These are phyloP conservation scores for Echinometra lucunter DNA, from an alignment of 53 echinoderm and acorn worm genomes.

Conservation along the genomic window DNA sequence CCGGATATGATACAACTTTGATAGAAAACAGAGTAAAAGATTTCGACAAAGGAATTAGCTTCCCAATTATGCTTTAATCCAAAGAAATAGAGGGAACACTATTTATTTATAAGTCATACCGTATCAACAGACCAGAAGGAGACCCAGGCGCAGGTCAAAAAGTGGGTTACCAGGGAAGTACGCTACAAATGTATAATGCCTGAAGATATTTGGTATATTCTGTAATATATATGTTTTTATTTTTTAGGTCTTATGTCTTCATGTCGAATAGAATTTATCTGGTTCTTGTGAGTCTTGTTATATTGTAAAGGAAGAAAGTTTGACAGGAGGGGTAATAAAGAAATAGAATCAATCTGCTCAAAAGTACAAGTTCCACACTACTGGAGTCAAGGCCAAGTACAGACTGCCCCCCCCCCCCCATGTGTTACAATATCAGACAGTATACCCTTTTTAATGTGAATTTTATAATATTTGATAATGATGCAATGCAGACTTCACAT, in stretches of 20 bases:
- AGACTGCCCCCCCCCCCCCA: not conserved
- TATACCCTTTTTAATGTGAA: too few species aligned
- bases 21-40: slow-evolving; percentile 1
- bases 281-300: slow-evolving; percentile 19
- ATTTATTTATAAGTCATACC: not conserved
- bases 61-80: slow-evolving; percentile 54
- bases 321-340: not conserved
- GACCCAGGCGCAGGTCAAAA: not conserved
- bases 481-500: too few species aligned
- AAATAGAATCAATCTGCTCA: not conserved
- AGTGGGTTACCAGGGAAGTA: slow-evolving; percentile 29
- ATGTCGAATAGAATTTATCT: slow-evolving; percentile 19
- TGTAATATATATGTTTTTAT: slow-evolving; percentile 38
- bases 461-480: too few species aligned
- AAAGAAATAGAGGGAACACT: slow-evolving; percentile 17
- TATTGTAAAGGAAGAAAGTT: not conserved
- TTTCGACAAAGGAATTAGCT: not conserved
- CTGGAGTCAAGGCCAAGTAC: not conserved
- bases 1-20: slow-evolving; percentile 56
- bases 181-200: slow-evolving; percentile 39
- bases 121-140: not conserved
- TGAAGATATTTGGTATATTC: slow-evolving; percentile 53
- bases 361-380: not conserved
- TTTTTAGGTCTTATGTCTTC: slow-evolving; percentile 44
- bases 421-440: not conserved